Percentiles rank a stretch among this genome's conserved stretches.
Evolutionary conservation across 2,113 vertebrate species (phyloP).

Genomic region (Turdus rufiventris): DNA sequence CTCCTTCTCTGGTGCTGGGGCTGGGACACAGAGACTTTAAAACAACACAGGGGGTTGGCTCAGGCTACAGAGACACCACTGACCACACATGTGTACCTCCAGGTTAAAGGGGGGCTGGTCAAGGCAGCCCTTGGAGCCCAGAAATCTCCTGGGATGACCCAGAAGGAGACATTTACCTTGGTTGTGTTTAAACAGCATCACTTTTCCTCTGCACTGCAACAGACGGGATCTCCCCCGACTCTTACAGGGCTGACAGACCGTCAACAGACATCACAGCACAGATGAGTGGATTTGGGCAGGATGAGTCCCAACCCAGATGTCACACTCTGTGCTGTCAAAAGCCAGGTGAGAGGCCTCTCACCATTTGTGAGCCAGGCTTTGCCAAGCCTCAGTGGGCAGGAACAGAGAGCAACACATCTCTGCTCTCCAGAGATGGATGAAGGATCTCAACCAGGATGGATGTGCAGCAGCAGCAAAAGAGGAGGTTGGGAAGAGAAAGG

Average conservation of each 20-base stretch:
- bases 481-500: not conserved
- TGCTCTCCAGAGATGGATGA: not conserved
- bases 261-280: not conserved
- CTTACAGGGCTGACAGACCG: not conserved
- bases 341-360: not conserved
- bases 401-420: not conserved
- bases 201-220: not conserved
- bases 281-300: not conserved
- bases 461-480: not conserved
- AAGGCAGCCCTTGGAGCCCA: not conserved
- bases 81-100: not conserved
- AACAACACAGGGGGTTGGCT: too few species aligned
- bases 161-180: not conserved
- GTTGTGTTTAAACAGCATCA: not conserved
- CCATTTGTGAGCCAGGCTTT: not conserved
- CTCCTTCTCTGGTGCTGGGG: too few species aligned
- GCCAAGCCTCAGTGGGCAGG: not conserved
- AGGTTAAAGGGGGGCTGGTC: not conserved
- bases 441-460: not conserved
- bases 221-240: not conserved
- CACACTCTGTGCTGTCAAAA: not conserved
- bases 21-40: too few species aligned
- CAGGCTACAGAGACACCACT: too few species aligned
- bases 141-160: not conserved
- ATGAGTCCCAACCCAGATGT: not conserved